Conservation (phyloP, 2,888 invertebrate species). For the Platycheirus albimanus region DNA sequence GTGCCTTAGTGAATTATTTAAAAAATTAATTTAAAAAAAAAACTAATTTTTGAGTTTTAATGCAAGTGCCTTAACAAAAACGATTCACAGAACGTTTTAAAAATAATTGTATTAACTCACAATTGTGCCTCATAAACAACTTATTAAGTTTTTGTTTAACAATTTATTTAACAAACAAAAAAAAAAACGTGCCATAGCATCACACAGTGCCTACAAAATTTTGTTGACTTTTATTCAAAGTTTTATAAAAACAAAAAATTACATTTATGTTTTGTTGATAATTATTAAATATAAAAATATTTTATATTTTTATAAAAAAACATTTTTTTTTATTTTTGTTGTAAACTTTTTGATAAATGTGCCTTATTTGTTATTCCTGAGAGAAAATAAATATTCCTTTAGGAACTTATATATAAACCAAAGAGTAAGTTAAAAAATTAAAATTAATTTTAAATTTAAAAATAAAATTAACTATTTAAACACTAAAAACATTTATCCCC, state of each 20-base stretch:
- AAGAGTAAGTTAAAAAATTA: conserved; percentile 57
- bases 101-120: conserved; percentile 64
- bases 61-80: conserved; percentile 67
- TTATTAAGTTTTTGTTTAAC: conserved; percentile 61
- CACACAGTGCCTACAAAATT: conserved; percentile 66
- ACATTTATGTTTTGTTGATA: conserved; percentile 42
- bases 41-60: conserved; percentile 55
- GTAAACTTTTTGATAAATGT: conserved; percentile 51
- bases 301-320: conserved; percentile 56
- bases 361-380: conserved; percentile 73
- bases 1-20: conserved; percentile 65
- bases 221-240: conserved; percentile 46
- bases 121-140: conserved; percentile 61
- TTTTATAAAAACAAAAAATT: too few relatives aligned
- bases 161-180: conserved; percentile 15
- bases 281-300: conserved; percentile 50
- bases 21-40: conserved; percentile 20
- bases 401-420: conserved; percentile 52
- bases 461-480: not conserved
- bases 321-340: conserved; percentile 36
- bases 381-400: conserved; percentile 20
- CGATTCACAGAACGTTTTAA: conserved; percentile 66
- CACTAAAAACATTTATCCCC: too few relatives aligned
- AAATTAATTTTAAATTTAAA: not conserved
- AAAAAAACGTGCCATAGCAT: conserved; percentile 51